A percentile compares a stretch with the other conserved stretches of the same genome.
phyloP scores from a whole-genome alignment of 2,797 vertebrate genomes.

The Girardinus metallicus region DNA sequence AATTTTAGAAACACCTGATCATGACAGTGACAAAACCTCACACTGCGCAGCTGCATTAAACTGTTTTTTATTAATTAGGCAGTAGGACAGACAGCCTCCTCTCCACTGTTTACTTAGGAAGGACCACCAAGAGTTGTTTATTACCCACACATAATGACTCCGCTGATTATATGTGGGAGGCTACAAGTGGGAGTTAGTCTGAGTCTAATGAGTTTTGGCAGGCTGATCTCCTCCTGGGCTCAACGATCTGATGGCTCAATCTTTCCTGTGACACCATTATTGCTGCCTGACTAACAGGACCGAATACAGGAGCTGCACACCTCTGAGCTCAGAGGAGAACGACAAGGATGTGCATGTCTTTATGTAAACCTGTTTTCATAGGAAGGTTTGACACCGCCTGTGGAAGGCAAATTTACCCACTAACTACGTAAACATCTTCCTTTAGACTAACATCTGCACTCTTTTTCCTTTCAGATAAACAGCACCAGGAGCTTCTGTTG shows the following conservation, averaged over 20 bases:
- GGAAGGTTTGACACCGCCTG: neutral
- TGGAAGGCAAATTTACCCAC: neutral
- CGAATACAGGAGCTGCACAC: neutral
- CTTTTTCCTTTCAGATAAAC: neutral
- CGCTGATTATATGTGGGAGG: constrained; percentile 44
- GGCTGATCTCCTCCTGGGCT: constrained; percentile 63
- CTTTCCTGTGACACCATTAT: constrained; percentile 59
- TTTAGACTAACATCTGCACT: neutral
- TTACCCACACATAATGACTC: constrained; percentile 58
- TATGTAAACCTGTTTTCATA: neutral
- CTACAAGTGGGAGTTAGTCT: constrained; percentile 35
- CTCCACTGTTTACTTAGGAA: constrained; percentile 41
- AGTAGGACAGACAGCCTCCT: constrained; percentile 14
- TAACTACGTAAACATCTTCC: neutral
- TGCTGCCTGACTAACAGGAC: constrained; percentile 48
- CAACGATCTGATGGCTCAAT: constrained; percentile 55
- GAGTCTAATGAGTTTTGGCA: constrained; percentile 67
- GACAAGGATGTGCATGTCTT: neutral
- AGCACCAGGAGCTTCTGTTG: neutral
- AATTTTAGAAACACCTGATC: neutral
- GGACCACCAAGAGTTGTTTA: constrained; percentile 46
- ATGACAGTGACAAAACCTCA: constrained; percentile 6
- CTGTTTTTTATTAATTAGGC: constrained; percentile 14
- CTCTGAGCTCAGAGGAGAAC: constrained; percentile 7
- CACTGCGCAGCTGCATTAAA: neutral